These are phyloP conservation scores for Notolepis coatsorum DNA, from an alignment of 2,797 vertebrate species.

Conservation along the genomic window DNA sequence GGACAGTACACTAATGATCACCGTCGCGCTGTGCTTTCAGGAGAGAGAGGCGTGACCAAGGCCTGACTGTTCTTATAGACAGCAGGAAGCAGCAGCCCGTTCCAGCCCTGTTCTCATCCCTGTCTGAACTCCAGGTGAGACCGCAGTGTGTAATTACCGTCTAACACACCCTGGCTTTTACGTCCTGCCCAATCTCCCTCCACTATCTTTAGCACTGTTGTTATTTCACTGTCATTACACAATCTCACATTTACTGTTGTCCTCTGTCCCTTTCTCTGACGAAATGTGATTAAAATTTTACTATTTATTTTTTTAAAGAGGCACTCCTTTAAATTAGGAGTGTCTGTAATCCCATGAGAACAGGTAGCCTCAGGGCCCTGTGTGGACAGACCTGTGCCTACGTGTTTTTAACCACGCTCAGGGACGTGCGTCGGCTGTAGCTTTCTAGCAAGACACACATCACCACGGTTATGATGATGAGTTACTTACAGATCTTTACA, in stretches of 20 bases:
- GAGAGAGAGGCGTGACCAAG: conserved; percentile 82
- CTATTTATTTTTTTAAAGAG: conserved; percentile 35
- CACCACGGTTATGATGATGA: conserved; percentile 60
- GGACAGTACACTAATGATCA: background rate
- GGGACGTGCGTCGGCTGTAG: conserved; percentile 47
- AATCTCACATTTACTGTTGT: conserved; percentile 47
- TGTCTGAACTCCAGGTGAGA: conserved; percentile 87
- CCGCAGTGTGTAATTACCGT: conserved; percentile 56
- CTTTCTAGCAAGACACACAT: conserved; percentile 49
- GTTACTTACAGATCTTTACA: conserved; percentile 53
- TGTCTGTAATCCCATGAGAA: conserved; percentile 49
- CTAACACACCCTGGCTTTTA: conserved; percentile 43
- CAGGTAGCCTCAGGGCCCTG: conserved; percentile 60
- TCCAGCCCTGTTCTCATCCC: conserved; percentile 79
- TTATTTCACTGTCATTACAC: conserved; percentile 11
- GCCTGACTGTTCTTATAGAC: conserved; percentile 85
- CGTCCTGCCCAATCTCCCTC: conserved; percentile 15
- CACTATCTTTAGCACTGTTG: background rate
- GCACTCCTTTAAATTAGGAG: conserved; percentile 53
- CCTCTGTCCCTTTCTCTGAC: conserved; percentile 20
- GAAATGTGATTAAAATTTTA: conserved; percentile 18
- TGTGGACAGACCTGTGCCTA: conserved; percentile 66
- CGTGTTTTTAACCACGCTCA: conserved; percentile 70
- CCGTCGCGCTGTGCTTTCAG: conserved; percentile 64
- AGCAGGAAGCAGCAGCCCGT: conserved; percentile 78